Base-by-base conservation (phyloP, 2,888 invertebrate species). In the Pedicia rivosa region DNA sequence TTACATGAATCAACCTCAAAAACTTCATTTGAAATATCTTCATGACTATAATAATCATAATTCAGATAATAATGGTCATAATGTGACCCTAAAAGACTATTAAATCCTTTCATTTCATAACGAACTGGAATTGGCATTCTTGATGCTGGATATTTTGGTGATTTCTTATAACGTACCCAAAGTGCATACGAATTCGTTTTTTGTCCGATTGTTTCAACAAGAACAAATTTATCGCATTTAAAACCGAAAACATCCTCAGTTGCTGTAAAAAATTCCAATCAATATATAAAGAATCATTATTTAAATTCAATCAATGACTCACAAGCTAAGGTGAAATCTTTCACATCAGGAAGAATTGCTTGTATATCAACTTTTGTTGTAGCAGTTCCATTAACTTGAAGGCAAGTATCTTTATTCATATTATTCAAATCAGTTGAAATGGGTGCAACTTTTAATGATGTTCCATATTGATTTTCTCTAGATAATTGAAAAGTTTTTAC, bases 51-150 rank as follows among this genome's bases (percentile, higher is more conserved):
- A 42, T 66, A 66, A 29, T 73, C 72, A 51, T 94, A 94, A 30
- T 79, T 74, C 33, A 95, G 56, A 55, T 81, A 84, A 53, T 95
- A 95, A 57, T 92, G 91, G 59, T 95, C 94, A 53, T 83, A 94
- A 59, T 95, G 94, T 0, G 92, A 92, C 1, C 92, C 92, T n/a
- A 95, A 65, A 2, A 95, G 65, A 0, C 78, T 74, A 57, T 95
- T 92, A 59, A 72, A 94, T 1, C 94, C 95, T 52, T 74, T 76
- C 94, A 95, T 95, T 63, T 92, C 88, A 56, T 92, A 95, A 42
- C 72, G 70, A 28, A 80, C 70, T 1, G 81, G 84, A 30, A 86
- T 73, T 7, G 83, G 73, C 42, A 72, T 55, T 6, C 58, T 51
- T 3, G 58, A 48, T 3, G 52, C 48, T 3, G 57, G 55, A 47